phyloP scores from a whole-genome alignment of 1,140 invertebrate genomes.

The Heliconius nattereri region DNA sequence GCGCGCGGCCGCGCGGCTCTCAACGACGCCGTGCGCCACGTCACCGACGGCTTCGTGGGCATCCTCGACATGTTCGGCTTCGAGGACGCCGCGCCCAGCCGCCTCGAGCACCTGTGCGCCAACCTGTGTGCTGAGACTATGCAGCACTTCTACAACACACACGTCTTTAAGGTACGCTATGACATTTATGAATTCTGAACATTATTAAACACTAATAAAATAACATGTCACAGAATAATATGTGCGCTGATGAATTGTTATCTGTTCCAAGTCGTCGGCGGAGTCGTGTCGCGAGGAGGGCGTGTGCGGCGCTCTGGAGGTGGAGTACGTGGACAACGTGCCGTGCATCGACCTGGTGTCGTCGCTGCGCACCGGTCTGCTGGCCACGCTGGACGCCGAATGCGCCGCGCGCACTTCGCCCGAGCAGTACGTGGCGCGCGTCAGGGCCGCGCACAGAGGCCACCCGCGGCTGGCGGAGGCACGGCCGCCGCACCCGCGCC shows the following conservation, averaged over 20 bases:
- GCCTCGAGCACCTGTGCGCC: slow-evolving; percentile 96
- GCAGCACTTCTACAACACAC: slow-evolving; percentile 98
- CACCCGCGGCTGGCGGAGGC: slow-evolving; percentile 86
- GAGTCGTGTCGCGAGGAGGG: slow-evolving; percentile 97
- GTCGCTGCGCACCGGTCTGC: slow-evolving; percentile 92
- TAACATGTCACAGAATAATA: background rate
- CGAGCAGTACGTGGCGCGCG: slow-evolving; percentile 93
- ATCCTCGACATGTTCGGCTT: slow-evolving; percentile 98
- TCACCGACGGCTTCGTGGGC: slow-evolving; percentile 97
- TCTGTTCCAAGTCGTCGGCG: slow-evolving; percentile 85
- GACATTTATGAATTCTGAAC: background rate
- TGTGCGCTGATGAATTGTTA: background rate
- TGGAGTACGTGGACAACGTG: slow-evolving; percentile 97
- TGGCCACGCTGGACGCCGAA: slow-evolving; percentile 96
- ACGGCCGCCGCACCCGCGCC: slow-evolving; percentile 88
- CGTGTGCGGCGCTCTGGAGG: slow-evolving; percentile 93
- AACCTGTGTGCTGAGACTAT: slow-evolving; percentile 98
- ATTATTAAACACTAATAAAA: background rate
- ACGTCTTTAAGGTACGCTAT: slow-evolving; percentile 89
- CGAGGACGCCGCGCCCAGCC: slow-evolving; percentile 94
- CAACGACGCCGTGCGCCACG: slow-evolving; percentile 95
- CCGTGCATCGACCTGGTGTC: slow-evolving; percentile 97
- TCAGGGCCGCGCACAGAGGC: slow-evolving; percentile 89
- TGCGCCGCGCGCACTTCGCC: slow-evolving; percentile 93
- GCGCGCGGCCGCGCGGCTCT: slow-evolving; percentile 85